Evolutionary conservation across 2,888 invertebrate species (phyloP), one percentile per base, ranked within the genome.

Genomic region (Drosophila prolongata): DNA sequence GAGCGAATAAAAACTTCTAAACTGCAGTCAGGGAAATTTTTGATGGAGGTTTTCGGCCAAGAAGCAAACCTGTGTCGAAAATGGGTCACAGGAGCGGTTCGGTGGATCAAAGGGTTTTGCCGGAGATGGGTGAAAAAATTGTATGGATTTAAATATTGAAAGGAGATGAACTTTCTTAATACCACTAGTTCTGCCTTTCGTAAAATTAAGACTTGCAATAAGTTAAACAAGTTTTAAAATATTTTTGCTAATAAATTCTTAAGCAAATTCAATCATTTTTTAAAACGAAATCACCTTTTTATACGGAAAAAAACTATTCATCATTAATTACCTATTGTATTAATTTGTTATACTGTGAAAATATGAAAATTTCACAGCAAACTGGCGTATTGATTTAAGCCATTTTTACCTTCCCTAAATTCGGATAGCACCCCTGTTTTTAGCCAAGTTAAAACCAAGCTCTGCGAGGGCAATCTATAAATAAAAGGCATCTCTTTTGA

Each of bases 401-500:
- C 14, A 24, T 24, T 43, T 16, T 35, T 46, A 27, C 16, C 14
- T 9, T 3, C 6, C 16, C 43, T 6, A 10, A 13, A 1, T 2
- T 3, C 6, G 4, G 16, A 19, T 5, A 13, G 13, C 62, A 43
- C 16, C 37, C 43, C 64, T 43, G 62, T 0, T n/a, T 6, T 1
- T n/a, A 13, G 44, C 14, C 61, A 61, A 43, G 47, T 40, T 38
- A 24, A 44, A 19, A 34, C 43, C 9, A 47, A 70, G 34, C 55
- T 71, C 62, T 19, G 24, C 44, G 54, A 72, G 47, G 53, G 62
- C 56, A 57, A 75, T 75, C 77, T 82, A 87, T 84, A 80, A 79
- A 79, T 75, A 79, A 82, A 81, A 87, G 82, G 75, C 54, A 67
- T 56, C 61, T 76, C 67, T 77, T 87, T 87, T 89, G 89, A 86